Conservation (phyloP, 2,888 invertebrate species). For the Caprella mutica region DNA sequence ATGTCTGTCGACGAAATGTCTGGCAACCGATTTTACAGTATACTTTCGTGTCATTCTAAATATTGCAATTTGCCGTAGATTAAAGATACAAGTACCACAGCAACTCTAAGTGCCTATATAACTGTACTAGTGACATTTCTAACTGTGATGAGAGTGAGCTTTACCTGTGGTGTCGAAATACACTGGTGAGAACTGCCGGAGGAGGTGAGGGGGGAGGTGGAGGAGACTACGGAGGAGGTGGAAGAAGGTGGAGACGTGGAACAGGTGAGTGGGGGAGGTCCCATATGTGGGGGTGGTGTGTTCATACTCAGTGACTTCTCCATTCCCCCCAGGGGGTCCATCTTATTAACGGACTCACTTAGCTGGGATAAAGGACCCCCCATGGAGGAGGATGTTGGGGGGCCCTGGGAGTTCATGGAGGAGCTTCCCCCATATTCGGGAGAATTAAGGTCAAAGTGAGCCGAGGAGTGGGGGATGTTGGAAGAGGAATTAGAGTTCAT, state of each 20-base stretch:
- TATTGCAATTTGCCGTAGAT: too few species aligned
- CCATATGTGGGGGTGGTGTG: conserved; percentile 16
- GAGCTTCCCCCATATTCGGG: conserved; percentile 16
- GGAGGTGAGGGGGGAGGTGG: conserved; percentile 30
- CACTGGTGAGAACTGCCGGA: conserved; percentile 28
- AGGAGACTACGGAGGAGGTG: conserved; percentile 23
- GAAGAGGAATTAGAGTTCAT: conserved; percentile 40
- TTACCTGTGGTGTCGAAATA: conserved; percentile 29
- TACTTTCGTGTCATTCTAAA: too few species aligned
- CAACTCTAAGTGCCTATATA: too few species aligned
- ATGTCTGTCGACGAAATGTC: too few species aligned
- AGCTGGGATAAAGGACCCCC: conserved; percentile 66
- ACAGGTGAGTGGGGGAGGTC: conserved; percentile 28
- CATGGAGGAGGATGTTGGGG: conserved; percentile 37
- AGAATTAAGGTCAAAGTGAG: conserved; percentile 48
- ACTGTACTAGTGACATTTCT: too few species aligned
- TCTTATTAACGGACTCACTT: conserved; percentile 73
- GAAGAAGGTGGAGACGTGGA: conserved; percentile 24
- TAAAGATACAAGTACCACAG: too few species aligned
- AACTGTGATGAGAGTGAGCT: too few species aligned
- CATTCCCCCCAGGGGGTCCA: conserved; percentile 84
- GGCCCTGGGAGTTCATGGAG: conserved; percentile 37
- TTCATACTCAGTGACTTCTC: conserved; percentile 60
- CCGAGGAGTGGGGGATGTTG: conserved; percentile 44
- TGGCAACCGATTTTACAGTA: too few species aligned